Conservation (phyloP, 2,113 vertebrate genomes). For the Planiliza haematocheilus region DNA sequence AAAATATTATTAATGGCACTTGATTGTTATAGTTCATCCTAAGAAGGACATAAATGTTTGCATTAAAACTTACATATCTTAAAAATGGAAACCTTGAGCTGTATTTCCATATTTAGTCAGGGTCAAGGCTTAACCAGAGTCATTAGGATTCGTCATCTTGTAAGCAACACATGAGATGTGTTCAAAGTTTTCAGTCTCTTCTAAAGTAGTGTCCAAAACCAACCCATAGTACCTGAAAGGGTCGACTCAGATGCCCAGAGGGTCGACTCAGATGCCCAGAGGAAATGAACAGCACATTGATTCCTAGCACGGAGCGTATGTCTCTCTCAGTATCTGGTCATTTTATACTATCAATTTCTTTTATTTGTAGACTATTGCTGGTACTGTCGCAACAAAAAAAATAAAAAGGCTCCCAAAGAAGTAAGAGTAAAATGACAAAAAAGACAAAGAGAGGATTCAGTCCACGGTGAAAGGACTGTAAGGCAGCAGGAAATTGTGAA, state of each 20-base stretch:
- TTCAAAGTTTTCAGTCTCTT: no score
- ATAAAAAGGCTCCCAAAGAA: constrained; percentile 6
- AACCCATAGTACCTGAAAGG: no score
- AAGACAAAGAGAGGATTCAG: constrained; percentile 35
- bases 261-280: not conserved
- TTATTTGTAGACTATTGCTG: constrained; percentile 28
- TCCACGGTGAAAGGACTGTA: constrained; percentile 34
- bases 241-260: no score
- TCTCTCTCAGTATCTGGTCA: not conserved
- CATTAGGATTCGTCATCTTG: no score
- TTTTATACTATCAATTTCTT: constrained; percentile 2
- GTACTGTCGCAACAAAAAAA: constrained; percentile 1
- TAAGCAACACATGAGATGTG: no score
- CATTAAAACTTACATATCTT: not conserved
- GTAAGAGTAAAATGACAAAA: constrained; percentile 32
- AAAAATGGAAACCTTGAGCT: not conserved
- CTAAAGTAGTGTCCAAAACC: no score
- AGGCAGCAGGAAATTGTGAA: constrained; percentile 45
- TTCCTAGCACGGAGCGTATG: not conserved
- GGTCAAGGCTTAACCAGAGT: no score
- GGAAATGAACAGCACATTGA: constrained; percentile 9
- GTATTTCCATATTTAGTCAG: no score
- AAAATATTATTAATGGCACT: not conserved
- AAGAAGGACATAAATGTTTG: not conserved
- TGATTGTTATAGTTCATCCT: no score